phyloP scores from a whole-genome alignment of 2,888 invertebrate genomes.

The Dioctria rufipes region DNA sequence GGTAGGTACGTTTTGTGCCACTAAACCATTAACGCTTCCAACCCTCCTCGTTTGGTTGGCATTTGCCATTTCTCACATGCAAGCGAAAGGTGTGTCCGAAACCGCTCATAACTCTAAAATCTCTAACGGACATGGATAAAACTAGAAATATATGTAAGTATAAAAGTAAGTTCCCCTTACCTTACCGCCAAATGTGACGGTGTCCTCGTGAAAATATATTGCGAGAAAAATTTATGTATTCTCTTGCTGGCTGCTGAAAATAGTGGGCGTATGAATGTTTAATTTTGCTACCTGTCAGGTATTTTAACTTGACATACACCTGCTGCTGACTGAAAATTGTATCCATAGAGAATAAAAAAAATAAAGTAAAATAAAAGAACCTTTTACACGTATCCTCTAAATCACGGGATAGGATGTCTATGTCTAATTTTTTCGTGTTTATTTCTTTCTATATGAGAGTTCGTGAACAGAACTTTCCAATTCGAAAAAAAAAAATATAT shows the following conservation, averaged over 20 bases:
- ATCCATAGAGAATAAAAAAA: neutral
- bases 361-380: neutral
- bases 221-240: constrained; percentile 24
- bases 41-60: neutral
- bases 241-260: neutral
- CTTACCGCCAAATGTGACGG: neutral
- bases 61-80: constrained; percentile 10
- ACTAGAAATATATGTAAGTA: neutral
- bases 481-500: neutral
- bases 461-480: constrained; percentile 29
- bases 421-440: constrained; percentile 24
- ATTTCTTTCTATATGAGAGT: constrained; percentile 14
- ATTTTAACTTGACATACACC: constrained; percentile 19
- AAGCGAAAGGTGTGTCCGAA: constrained; percentile 28
- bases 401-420: constrained; percentile 21
- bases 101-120: constrained; percentile 42
- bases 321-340: neutral
- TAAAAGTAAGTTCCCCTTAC: too few relatives aligned
- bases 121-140: neutral
- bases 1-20: constrained; percentile 8
- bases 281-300: constrained; percentile 28
- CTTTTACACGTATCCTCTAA: constrained; percentile 25
- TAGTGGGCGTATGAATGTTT: constrained; percentile 44
- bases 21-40: constrained; percentile 27
- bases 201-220: too few relatives aligned